Evolutionary conservation across 1,140 invertebrate genomes (phyloP), one percentile per base, ranked within the genome.

Genomic region (Drosophila saltans): DNA sequence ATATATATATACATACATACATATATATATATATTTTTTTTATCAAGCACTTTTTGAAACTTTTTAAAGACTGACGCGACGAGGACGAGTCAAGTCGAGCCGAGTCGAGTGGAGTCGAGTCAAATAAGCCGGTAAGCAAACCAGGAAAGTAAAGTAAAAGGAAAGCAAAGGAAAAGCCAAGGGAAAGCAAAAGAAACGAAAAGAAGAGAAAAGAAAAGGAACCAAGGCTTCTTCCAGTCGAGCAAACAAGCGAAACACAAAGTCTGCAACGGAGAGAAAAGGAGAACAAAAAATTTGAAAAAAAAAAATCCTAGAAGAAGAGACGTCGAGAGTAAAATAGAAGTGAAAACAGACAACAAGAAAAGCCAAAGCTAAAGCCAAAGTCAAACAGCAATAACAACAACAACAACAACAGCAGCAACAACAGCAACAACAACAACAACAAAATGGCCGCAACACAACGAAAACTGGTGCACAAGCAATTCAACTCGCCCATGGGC

Each of bases 401-500:
- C 36, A 69, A 24, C 57, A 66, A 43, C 33, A 48, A 33, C 76
- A 75, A 26, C 21, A 30, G 52, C 63, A 63, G 11, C 36, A 69
- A 24, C 57, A 66, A 30, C 33, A 48, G 26, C 58, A 67, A 45
- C 60, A 45, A 41, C n/a, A 78, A 36, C 75, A 65, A 66, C 45
- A 71, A 69, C 43, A 94, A 93, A 92, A 94, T 94, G 94, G 94
- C 94, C 81, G 93, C 93, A 75, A 92, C 93, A 92, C 94, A 94
- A 88, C 93, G 94, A 80, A 93, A 92, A 80, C 92, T 97, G 91
- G 95, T 96, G 66, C 96, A 97, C 93, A 97, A 97, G 92, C 97
- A 98, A 93, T 98, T 97, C 93, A 98, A 98, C 93, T 96, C 96
- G 59, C 97, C 97, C 36, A 97, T 98, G 78, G 96, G 96, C 81